Evolutionary conservation across 2,113 vertebrate species (phyloP), one percentile per base, ranked within the genome.

Genomic region (Trinectes maculatus): DNA sequence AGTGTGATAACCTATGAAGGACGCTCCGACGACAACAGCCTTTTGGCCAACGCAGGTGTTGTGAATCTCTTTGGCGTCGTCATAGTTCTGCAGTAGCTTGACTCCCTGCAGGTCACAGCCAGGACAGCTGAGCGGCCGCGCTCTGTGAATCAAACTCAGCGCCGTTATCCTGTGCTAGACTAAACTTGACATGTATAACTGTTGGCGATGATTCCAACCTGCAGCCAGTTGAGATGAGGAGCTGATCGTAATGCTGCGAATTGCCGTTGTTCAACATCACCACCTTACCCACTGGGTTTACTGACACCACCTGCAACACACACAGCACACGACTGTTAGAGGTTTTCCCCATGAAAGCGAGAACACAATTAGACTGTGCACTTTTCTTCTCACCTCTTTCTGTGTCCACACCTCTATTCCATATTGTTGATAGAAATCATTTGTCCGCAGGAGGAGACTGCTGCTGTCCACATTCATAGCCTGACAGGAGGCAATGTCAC

Each of bases 201-300:
- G 24, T 6, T 48, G 18, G 19, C 2, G 15, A n/a, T 3, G 26
- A 1, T 22, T 25, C 86, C 85, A 40, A 95, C 95, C 91, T 92
- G 59, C 94, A 92, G 48, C 96, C 95, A 0, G 94, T 95, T 12
- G 95, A 90, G 18, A 97, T 90, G 37, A 97, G 92, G 24, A 97
- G 89, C 76, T 92, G 91, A 19, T 94, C 74, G 19, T 95, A 97
- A 16, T 8, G 81, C 70, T 94, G 94, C 8, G 26, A 58, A 13
- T 84, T 80, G 0, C 94, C 92, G 0, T 96, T 91, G 25, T 24
- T 74, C 70, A 96, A 85, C 12, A 0, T 69, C 24, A 94, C 91
- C 9, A 5, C 71, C 75, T 94, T 94, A 29, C 80, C 79, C 28
- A 77, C 51, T 6, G 90, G 77, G 70, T 94, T 87, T 49, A 96